These are phyloP conservation scores for Ametastegia equiseti DNA, from an alignment of 2,888 invertebrate genomes.

Conservation along the genomic window DNA sequence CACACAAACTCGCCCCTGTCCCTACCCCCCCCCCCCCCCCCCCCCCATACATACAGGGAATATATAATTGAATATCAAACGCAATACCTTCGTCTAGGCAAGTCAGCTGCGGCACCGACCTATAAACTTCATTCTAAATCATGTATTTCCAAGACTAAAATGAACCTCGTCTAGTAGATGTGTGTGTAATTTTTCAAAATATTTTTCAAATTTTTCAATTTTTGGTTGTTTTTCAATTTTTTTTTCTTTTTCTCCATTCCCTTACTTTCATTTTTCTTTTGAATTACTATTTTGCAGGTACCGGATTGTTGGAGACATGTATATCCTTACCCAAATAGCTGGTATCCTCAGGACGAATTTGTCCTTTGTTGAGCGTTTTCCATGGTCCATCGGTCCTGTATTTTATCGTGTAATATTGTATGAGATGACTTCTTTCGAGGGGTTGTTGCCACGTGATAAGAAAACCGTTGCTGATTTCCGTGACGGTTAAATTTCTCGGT, in stretches of 20 bases:
- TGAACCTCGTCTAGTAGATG: no score
- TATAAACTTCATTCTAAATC: background rate
- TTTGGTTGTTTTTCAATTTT: background rate
- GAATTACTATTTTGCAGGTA: background rate
- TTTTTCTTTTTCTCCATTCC: background rate
- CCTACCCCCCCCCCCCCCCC: no score
- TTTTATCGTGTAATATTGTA: slow-evolving; percentile 94
- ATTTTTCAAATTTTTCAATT: background rate
- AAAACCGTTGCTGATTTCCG: slow-evolving; percentile 93
- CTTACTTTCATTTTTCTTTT: background rate
- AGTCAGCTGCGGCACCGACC: background rate
- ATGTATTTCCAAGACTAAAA: background rate
- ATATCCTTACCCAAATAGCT: slow-evolving; percentile 86
- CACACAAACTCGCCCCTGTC: no score
- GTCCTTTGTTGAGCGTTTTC: slow-evolving; percentile 92
- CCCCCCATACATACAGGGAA: background rate
- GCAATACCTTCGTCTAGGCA: background rate
- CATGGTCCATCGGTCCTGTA: slow-evolving; percentile 93
- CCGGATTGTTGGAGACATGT: background rate
- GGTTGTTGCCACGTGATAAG: slow-evolving; percentile 94
- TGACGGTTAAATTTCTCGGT: slow-evolving; percentile 93
- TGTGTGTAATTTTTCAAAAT: no score
- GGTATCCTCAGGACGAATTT: slow-evolving; percentile 93
- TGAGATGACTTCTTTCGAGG: slow-evolving; percentile 86
- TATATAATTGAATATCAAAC: slow-evolving; percentile 40